phyloP scores from a whole-genome alignment of 2,888 invertebrate species.

The Lampropteryx suffumata region DNA sequence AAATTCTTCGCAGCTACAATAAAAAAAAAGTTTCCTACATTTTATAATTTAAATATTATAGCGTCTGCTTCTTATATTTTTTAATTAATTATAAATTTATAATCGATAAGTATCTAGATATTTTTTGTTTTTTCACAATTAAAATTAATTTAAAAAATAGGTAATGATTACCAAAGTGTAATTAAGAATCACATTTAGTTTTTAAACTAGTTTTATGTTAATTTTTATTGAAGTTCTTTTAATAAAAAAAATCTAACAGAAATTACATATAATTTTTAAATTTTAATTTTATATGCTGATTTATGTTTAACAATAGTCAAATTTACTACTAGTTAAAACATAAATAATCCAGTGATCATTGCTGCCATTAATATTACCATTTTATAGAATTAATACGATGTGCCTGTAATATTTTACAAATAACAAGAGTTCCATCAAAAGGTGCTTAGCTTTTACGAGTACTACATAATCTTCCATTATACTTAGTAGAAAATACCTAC shows the following conservation, averaged over 20 bases:
- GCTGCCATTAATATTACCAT: conserved; percentile 46
- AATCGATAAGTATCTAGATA: no score
- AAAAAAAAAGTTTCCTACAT: conserved; percentile 9
- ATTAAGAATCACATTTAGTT: conserved; percentile 73
- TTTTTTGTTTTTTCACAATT: conserved; percentile 54
- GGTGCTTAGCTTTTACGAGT: conserved; percentile 59
- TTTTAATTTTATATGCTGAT: no score
- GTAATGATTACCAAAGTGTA: conserved; percentile 81
- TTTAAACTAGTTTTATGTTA: conserved; percentile 31
- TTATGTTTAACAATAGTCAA: neutral
- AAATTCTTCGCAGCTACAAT: conserved; percentile 10
- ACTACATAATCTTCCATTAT: conserved; percentile 55
- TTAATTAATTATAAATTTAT: conserved; percentile 10
- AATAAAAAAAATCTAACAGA: neutral
- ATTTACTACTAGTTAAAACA: neutral
- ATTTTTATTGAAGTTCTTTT: neutral
- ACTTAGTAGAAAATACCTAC: conserved; percentile 56
- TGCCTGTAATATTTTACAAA: conserved; percentile 61
- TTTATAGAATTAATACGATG: conserved; percentile 49
- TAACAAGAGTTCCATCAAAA: conserved; percentile 51
- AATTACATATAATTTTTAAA: no score
- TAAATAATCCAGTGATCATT: conserved; percentile 18
- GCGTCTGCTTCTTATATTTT: conserved; percentile 30
- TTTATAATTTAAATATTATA: conserved; percentile 13
- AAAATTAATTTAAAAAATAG: conserved; percentile 65